These are phyloP conservation scores for Globodera rostochiensis DNA, from an alignment of 1,140 invertebrate genomes.

Conservation along the genomic window DNA sequence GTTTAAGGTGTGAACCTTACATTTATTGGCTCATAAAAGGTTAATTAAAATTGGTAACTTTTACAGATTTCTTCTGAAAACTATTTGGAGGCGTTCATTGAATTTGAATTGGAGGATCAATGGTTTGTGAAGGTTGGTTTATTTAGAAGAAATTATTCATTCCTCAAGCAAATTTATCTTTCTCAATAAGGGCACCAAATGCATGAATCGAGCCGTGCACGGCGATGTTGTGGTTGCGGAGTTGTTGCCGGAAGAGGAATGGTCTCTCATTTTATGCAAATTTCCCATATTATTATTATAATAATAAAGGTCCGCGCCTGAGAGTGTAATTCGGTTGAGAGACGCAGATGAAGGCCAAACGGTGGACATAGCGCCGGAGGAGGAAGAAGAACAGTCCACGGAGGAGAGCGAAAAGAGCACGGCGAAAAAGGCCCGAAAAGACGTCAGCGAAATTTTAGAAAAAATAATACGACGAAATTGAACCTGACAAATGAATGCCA, in stretches of 20 bases:
- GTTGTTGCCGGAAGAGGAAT: conserved; percentile 84
- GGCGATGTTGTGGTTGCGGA: conserved; percentile 91
- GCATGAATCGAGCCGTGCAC: conserved; percentile 86
- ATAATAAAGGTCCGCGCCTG: conserved; percentile 71
- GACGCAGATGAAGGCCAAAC: conserved; percentile 64
- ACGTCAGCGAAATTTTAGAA: conserved; percentile 79
- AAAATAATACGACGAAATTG: conserved; percentile 85
- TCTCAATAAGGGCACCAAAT: conserved; percentile 23
- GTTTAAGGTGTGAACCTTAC: conserved; percentile 33
- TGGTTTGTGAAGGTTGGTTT: conserved; percentile 39
- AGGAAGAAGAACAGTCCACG: conserved; percentile 32
- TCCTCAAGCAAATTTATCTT: not conserved
- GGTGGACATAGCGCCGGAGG: conserved; percentile 46
- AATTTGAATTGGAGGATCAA: conserved; percentile 38
- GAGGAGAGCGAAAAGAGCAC: conserved; percentile 18
- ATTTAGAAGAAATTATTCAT: not conserved
- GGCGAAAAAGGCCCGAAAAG: conserved; percentile 75
- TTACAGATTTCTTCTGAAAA: conserved; percentile 50
- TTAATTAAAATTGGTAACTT: conserved; percentile 15
- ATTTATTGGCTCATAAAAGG: not conserved
- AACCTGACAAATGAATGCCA: conserved; percentile 69
- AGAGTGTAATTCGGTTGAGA: conserved; percentile 64
- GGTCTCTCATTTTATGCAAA: conserved; percentile 71
- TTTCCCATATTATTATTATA: not conserved
- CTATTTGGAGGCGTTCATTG: conserved; percentile 49